Evolutionary conservation across 1,140 invertebrate genomes (phyloP), one percentile per base, ranked within the genome.

Genomic region (Chironomus striatipennis): DNA sequence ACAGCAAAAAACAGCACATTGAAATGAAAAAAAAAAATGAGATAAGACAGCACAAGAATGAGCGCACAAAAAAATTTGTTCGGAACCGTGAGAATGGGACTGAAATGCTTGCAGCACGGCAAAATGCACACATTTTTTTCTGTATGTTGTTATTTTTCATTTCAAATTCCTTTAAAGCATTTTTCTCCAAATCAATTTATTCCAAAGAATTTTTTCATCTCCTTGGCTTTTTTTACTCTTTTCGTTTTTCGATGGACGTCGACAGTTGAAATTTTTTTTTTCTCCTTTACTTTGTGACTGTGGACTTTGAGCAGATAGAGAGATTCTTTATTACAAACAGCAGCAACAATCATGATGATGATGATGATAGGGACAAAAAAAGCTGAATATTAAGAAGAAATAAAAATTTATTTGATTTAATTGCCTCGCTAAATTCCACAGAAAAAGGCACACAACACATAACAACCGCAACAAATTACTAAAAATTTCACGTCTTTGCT

Each of bases 121-220:
- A 15, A 42, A 73, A 43, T 73, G 24, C 73, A 73, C 42, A n/a
- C 15, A 42, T 8, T 34, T 73, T 73, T 73, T 24, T 73, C 24
- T 34, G 24, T 34, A 34, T 34, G 24, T 34, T 34, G 24, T 73
- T 73, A 42, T 73, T 73, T 73, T 73, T 73, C 21, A 18, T 73
- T 42, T 20, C 15, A 20, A 73, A 73, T 43, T 47, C 42, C 43
- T 43, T n/a, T 73, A n/a, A 42, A 73, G 18, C 18, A 18, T 73
- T 73, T 73, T 73, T 73, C 42, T 73, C 42, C 43, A 42, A n/a
- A n/a, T 73, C 73, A 73, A 73, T 42, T 73, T 20, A 43, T 73
- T 73, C 73, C n/a, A 34, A 42, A 73, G 72, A 24, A 42, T 24
- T 34, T 20, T 34, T 42, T 20, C 17, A 70, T 20, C 17, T 7